Base-by-base conservation (phyloP, 1,140 invertebrate species). In the Protaetia brevitarsis region DNA sequence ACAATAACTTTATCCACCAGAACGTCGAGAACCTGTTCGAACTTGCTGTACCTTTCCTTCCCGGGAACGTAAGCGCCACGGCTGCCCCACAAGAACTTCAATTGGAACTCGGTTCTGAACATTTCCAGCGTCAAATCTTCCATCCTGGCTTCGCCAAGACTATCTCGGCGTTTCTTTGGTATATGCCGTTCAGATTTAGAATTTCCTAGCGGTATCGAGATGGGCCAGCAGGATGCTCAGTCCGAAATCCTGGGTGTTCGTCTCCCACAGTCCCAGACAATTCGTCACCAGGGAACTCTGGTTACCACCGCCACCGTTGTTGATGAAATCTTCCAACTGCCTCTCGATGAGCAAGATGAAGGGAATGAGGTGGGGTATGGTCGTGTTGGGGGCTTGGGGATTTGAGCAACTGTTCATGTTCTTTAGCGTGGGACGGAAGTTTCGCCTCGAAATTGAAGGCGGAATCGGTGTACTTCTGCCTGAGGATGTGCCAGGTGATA, bases 371-470 rank as follows among this genome's bases (percentile, higher is more conserved):
- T 94, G 90, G 3, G 92, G 92, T 21, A 93, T 86, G 0, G 90
- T 92, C 0, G 94, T 95, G 72, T 97, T 96, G 0, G 93, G 94
- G 0, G 93, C 92, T 75, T 96, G 89, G 0, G 93, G 90, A 78
- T 94, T 92, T 16, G 88, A 90, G 69, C 92, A 92, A 77, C 94
- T 93, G 74, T 94, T 93, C 88, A 96, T 91, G 41, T 86, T 88
- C 71, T 91, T 89, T 57, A 94, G 83, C 0, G 89, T 92, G 0
- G 92, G 89, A n/a, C 41, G 92, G 83, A 5, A 97, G 81, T 77
- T 95, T 94, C 0, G 94, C 93, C 80, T 97, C 94, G 74, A 95
- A 97, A 72, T 88, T 91, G 69, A 95, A 95, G 1, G 94, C 93
- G 66, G 91, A 90, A 69, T 93, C 88, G 0, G 94, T 96, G 73